phyloP scores from a whole-genome alignment of 2,113 vertebrate genomes.

The Bos indicus region DNA sequence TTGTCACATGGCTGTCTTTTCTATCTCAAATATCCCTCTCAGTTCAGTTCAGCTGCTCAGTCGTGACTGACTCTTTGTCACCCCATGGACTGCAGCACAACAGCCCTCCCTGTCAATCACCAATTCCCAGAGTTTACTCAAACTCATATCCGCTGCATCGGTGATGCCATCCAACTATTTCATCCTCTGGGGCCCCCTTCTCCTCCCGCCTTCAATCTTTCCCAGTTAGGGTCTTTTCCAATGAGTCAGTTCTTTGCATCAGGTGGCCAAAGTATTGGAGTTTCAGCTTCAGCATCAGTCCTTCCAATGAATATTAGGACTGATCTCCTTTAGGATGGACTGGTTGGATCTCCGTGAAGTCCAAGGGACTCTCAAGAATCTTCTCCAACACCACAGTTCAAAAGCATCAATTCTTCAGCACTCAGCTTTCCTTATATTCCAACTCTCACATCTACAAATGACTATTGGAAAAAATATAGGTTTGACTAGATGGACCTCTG shows the following conservation, averaged over 20 bases:
- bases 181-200: neutral
- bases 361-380: neutral
- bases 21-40: neutral
- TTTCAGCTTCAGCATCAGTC: neutral
- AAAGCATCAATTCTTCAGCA: accelerated
- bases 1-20: neutral
- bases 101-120: neutral
- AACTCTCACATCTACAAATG: neutral
- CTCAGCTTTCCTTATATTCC: neutral
- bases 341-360: neutral
- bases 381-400: neutral
- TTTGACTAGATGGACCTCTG: neutral
- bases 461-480: neutral
- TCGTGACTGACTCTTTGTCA: neutral
- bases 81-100: neutral
- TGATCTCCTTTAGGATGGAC: neutral
- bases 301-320: neutral
- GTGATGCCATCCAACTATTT: neutral
- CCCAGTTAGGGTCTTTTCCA: neutral
- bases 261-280: neutral
- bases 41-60: neutral
- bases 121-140: neutral
- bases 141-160: neutral
- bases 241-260: accelerated
- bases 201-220: neutral